Evolutionary conservation across 2,113 vertebrate genomes (phyloP), one percentile per base, ranked within the genome.

Genomic region (Stomatorhinus ivindoensis): DNA sequence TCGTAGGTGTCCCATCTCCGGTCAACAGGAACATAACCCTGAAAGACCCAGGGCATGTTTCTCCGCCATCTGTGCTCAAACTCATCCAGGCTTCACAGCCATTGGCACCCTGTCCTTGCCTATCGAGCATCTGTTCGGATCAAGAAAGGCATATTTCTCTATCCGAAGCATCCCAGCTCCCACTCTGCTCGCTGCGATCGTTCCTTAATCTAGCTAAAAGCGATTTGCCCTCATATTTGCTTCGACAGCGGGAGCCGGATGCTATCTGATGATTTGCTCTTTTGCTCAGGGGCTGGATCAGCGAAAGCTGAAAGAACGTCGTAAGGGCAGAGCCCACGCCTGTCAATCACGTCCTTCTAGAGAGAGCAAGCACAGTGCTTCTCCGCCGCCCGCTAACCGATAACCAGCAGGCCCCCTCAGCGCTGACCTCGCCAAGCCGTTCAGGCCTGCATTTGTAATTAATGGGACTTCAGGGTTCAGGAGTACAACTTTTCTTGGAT

Each of bases 401-500:
- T 55, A 87, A 35, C 85, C 17, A 39, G 50, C 85, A 9, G 47
- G 27, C 85, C 11, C 50, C 11, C 10, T 3, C n/a, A 17, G 0
- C 9, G 10, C 88, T 58, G 46, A 1, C 69, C 50, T n/a, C 21
- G n/a, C 58, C 2, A 9, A 53, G n/a, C 24, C 24, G 21, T 48
- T 50, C 44, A 31, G 31, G 46, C 19, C 24, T 86, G 50, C n/a
- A 10, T 82, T 85, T 85, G 46, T 88, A 51, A 91, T 89, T 69
- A 89, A 65, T 6, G 83, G 21, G 17, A 27, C 88, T 86, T 73
- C 42, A 76, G 88, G 48, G 83, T 51, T 53, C 89, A 42, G 17
- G 6, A 21, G 2, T 69, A 46, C 13, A 42, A 17, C 17, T 76
- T 69, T 51, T 76, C 31, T 87, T 44, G 46, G 84, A 24, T 51